Base-by-base conservation (phyloP, 2,113 vertebrate genomes). In the Dendrocopos noguchii region DNA sequence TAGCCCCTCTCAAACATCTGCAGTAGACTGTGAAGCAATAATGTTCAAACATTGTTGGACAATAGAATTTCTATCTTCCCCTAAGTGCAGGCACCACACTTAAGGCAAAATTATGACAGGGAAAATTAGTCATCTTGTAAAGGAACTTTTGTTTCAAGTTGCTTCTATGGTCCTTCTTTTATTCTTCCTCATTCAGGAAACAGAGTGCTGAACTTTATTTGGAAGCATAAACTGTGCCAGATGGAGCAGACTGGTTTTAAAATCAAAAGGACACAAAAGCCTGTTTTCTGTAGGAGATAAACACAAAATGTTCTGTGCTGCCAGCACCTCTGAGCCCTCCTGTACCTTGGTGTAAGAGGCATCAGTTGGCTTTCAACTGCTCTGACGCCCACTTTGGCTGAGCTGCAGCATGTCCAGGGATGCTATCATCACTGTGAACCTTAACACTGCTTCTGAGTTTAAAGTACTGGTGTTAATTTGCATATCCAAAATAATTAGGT, bases 161-260 rank as follows among this genome's bases (percentile, higher is more conserved):
- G 36, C 15, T 90, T 66, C 29, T 76, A 82, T 70, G 19, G 16
- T 61, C 59, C 12, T 61, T 78, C 82, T 68, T 36, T 74, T 29
- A 34, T 34, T 81, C 39, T 61, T 84, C 55, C n/a, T 84, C 31
- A 68, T 12, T 24, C 50, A 90, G 34, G 9, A 42, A 86, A 60
- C 21, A 89, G 63, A 81, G 12, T 29, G 25, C 14, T 84, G 66
- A 81, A 88, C 71, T 50, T 65, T 61, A 46, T 79, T 84, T 91
- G 74, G 73, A 95, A 91, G 29, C 3, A 9, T 1, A 63, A 67
- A 81, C 17, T 36, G 9, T 47, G 64, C 50, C 92, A 96, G 88
- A 93, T 87, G 91, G 90, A 95, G 72, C 24, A 89, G 56, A 9
- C 22, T 78, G 85, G 53, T 85, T 84, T 60, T 72, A 91, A 96